A percentile compares a stretch with the other conserved stretches of the same genome.
phyloP scores from a whole-genome alignment of 2,888 invertebrate genomes.

The Rotaria macrura region DNA sequence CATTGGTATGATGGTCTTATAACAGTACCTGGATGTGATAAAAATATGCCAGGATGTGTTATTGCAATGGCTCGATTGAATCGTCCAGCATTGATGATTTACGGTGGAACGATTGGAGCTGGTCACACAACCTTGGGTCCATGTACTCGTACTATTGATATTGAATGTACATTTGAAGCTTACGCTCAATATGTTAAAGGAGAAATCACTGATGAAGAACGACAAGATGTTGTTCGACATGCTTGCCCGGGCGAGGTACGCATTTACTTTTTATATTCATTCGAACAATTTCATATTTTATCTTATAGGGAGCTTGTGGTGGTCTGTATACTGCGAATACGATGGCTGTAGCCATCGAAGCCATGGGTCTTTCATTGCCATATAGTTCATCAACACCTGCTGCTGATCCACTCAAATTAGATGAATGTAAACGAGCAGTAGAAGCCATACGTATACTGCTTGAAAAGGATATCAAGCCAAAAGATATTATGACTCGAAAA shows the following conservation, averaged over 20 bases:
- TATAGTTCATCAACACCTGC: conserved; percentile 25
- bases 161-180: background rate
- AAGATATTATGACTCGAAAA: conserved; percentile 31
- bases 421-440: conserved; percentile 19
- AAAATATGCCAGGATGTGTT: conserved; percentile 31
- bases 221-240: conserved; percentile 16
- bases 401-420: conserved; percentile 14
- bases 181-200: conserved; percentile 10
- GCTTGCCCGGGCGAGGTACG: background rate
- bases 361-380: conserved; percentile 31
- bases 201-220: background rate
- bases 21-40: conserved; percentile 31
- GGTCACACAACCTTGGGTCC: background rate
- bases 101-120: conserved; percentile 30
- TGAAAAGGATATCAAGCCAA: conserved; percentile 24
- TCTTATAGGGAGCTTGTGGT: conserved; percentile 26
- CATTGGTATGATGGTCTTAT: conserved; percentile 28
- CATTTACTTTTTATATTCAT: background rate
- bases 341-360: conserved; percentile 33
- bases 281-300: background rate
- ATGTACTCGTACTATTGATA: background rate
- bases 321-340: conserved; percentile 34
- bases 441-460: conserved; percentile 15
- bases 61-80: conserved; percentile 32
- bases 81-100: conserved; percentile 28